phyloP scores from a whole-genome alignment of 2,113 vertebrate genomes.

The Phyllostomus hastatus region DNA sequence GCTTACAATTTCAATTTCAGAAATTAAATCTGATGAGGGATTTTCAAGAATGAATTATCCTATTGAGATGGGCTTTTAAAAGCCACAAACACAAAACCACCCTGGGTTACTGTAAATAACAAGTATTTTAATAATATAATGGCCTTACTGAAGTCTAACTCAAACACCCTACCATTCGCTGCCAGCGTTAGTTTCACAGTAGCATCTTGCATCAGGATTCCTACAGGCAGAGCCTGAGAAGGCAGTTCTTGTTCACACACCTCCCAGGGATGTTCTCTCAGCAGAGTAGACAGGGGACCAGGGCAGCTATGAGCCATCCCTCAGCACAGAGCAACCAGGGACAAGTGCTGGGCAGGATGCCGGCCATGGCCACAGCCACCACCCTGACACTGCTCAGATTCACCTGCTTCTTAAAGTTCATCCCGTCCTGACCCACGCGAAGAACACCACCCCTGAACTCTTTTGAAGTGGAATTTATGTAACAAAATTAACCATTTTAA shows the following conservation, averaged over 20 bases:
- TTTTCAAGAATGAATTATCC: not conserved
- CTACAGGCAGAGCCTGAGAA: not conserved
- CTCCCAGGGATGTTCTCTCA: not conserved
- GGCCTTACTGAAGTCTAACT: not conserved
- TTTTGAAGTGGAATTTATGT: no score
- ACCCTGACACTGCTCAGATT: not conserved
- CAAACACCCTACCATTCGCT: not conserved
- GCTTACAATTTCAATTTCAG: not conserved
- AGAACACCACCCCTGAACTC: not conserved
- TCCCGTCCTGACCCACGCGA: no score
- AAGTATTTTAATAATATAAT: not conserved
- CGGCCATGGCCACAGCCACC: not conserved
- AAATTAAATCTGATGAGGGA: not conserved
- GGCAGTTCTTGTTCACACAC: not conserved
- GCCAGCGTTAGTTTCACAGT: not conserved
- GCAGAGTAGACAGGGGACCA: not conserved
- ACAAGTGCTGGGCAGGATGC: not conserved
- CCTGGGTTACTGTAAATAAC: not conserved
- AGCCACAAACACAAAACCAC: not conserved
- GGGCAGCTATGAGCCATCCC: no score
- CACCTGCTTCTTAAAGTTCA: not conserved
- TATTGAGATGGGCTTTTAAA: not conserved
- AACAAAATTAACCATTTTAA: no score
- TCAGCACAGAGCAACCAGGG: no score
- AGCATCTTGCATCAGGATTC: not conserved